Conservation (phyloP, 2,113 vertebrate species). For the Mastomys coucha region DNA sequence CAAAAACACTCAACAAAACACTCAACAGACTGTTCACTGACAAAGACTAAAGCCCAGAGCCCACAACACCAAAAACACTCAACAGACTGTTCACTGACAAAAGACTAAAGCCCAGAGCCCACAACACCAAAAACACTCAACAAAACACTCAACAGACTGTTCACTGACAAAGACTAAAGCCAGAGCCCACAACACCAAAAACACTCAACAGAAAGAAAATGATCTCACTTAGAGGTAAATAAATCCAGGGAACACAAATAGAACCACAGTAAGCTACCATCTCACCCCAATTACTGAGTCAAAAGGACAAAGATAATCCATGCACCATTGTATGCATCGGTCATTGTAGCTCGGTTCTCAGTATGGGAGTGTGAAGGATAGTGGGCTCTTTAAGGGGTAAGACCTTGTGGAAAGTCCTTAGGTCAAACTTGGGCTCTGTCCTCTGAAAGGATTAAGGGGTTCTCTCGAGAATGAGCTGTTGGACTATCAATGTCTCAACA, state of each 20-base stretch:
- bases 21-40: not conserved
- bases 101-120: no score
- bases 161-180: not conserved
- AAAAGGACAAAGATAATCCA: not conserved
- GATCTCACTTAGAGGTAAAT: conserved; percentile 5
- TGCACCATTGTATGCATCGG: no score
- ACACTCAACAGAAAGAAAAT: not conserved
- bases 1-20: no score
- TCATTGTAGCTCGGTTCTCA: not conserved
- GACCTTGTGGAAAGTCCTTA: no score
- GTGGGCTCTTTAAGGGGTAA: not conserved
- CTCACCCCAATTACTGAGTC: not conserved
- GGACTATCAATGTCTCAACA: not conserved
- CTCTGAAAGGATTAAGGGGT: not conserved
- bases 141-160: no score
- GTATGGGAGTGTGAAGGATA: not conserved
- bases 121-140: no score
- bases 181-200: not conserved
- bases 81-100: not conserved
- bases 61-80: no score
- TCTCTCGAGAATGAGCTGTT: not conserved
- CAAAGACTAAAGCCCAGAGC: not conserved
- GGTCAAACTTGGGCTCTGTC: no score
- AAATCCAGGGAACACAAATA: not conserved
- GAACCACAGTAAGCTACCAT: not conserved